phyloP scores from a whole-genome alignment of 2,797 vertebrate species.

The Ctenopoma multispine region DNA sequence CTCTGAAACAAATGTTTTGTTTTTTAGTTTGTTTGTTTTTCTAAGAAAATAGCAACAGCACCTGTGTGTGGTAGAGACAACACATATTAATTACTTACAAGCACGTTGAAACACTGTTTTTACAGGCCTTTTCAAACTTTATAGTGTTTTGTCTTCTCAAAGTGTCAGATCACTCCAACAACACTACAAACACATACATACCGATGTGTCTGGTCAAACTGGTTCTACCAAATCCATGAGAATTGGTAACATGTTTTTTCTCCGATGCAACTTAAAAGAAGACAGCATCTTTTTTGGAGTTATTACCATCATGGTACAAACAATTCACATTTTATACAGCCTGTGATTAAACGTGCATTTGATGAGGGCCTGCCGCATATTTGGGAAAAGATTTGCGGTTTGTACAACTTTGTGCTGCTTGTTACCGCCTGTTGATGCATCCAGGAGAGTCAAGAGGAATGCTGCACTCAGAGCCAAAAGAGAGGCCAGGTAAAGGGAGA shows the following conservation, averaged over 20 bases:
- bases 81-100: too few species aligned
- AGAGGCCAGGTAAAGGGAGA: constrained; percentile 34
- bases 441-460: constrained; percentile 57
- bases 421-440: constrained; percentile 62
- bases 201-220: constrained; percentile 1
- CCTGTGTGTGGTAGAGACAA: constrained; percentile 4
- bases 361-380: neutral
- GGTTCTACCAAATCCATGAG: constrained; percentile 7
- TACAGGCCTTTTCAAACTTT: neutral
- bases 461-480: constrained; percentile 27
- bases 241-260: neutral
- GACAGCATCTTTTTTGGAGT: neutral
- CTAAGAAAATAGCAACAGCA: constrained; percentile 37
- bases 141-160: neutral
- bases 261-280: neutral
- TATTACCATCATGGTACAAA: neutral
- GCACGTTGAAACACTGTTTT: constrained; percentile 19
- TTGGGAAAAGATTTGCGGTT: too few species aligned
- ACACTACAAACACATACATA: neutral
- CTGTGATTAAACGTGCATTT: constrained; percentile 27
- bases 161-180: neutral
- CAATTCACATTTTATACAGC: neutral
- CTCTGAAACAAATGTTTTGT: constrained; percentile 14
- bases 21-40: neutral
- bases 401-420: constrained; percentile 30